These are phyloP conservation scores for Psophia crepitans DNA, from an alignment of 2,113 vertebrate species.

Conservation along the genomic window DNA sequence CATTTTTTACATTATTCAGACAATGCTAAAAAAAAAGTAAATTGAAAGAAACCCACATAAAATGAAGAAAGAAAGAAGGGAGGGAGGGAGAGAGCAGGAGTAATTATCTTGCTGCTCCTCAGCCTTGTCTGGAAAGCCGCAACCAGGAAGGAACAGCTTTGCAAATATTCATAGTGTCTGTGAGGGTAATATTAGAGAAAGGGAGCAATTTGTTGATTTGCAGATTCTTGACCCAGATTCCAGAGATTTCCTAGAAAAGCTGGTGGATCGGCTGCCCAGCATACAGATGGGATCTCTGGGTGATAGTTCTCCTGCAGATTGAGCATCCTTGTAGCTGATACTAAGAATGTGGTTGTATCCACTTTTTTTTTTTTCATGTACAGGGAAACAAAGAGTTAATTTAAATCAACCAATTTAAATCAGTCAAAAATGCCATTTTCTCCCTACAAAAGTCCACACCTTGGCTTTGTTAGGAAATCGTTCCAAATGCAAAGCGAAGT, in stretches of 20 bases:
- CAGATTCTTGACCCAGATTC: neutral
- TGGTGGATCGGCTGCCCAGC: neutral
- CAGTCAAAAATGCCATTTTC: neutral
- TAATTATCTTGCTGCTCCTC: neutral
- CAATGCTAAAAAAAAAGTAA: neutral
- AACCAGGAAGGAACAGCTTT: neutral
- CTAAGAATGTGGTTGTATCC: neutral
- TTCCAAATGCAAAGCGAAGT: neutral
- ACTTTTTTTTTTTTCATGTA: neutral
- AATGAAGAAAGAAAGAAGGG: neutral
- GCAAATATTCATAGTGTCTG: neutral
- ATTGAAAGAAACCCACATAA: neutral
- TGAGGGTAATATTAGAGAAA: neutral
- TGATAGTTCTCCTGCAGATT: neutral
- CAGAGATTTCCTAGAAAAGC: neutral
- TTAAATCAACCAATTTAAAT: neutral
- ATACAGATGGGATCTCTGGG: neutral
- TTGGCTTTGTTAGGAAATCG: neutral
- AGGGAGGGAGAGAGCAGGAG: neutral
- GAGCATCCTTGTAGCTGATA: neutral
- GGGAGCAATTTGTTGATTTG: neutral
- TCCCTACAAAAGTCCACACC: neutral
- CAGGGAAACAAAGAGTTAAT: neutral
- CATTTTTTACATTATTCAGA: accelerated
- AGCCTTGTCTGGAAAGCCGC: neutral